A percentile compares a stretch with the other conserved stretches of the same genome.
Conservation (phyloP, 2,888 invertebrate species). For the Cetonia aurata region DNA sequence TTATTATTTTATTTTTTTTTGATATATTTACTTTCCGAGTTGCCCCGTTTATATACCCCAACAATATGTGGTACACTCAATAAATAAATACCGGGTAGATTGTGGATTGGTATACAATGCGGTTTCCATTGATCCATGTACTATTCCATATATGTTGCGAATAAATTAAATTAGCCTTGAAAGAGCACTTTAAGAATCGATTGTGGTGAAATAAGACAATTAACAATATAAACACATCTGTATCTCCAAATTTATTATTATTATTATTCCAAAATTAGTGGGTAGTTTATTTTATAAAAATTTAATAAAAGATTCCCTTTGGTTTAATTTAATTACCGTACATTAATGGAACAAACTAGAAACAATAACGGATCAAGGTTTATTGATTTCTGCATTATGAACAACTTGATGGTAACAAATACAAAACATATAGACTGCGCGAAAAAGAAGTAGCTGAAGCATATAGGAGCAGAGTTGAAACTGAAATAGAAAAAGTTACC, state of each 20-base stretch:
- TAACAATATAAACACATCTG: conserved; percentile 15
- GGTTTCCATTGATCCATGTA: conserved; percentile 38
- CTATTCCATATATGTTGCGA: conserved; percentile 40
- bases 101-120: conserved; percentile 44
- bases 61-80: conserved; percentile 44
- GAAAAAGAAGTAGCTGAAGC: too few relatives aligned
- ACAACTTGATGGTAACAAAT: too few relatives aligned
- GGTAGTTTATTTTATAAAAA: too few relatives aligned
- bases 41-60: conserved; percentile 38
- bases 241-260: not conserved
- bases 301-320: too few relatives aligned
- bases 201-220: conserved; percentile 30
- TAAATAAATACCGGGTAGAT: conserved; percentile 42
- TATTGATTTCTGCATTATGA: too few relatives aligned
- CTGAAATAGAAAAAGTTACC: too few relatives aligned
- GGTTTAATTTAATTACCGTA: too few relatives aligned
- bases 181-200: conserved; percentile 23
- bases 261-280: too few relatives aligned
- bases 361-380: too few relatives aligned
- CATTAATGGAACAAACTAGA: too few relatives aligned
- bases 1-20: conserved; percentile 23
- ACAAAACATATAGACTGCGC: too few relatives aligned
- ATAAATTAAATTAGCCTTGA: conserved; percentile 42
- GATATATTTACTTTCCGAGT: conserved; percentile 18
- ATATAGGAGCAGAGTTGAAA: too few relatives aligned